Evolutionary conservation across 2,888 invertebrate species (phyloP), one percentile per base, ranked within the genome.

Genomic region (Drosophila hamatofila): DNA sequence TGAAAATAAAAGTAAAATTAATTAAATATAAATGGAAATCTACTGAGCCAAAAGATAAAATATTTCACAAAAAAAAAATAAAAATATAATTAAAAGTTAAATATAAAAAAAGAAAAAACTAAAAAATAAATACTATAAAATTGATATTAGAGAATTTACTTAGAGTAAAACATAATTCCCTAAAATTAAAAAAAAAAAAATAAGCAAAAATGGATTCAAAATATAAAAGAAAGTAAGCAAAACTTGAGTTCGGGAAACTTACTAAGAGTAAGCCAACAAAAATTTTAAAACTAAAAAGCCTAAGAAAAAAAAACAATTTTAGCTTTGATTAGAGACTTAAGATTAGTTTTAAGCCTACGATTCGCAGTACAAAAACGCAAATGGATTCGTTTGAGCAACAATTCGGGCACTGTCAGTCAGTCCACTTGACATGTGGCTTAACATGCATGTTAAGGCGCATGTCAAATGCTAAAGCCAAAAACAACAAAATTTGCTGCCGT

Each of bases 311-410:
- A 16, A 23, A 35, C 8, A 59, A 39, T 71, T 71, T 71, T 54
- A 71, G 54, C 52, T 55, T 55, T n/a, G 14, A 75, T 75, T 57
- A 75, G 79, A 71, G 63, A 71, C 39, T 71, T 71, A 79, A 66
- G 46, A 54, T 63, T 67, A 79, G 44, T 35, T 55, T 46, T 69
- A 64, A 64, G 57, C 41, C 18, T 63, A 68, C 68, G 57, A 79
- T 79, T 70, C 78, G 89, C 84, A 89, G 84, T 84, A 84, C 84
- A 84, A 82, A 74, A 75, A 72, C 30, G 52, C 54, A 65, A 72
- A 55, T 68, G 55, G 65, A 73, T 70, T 54, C 72, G 55, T 69
- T 59, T 18, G 23, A 46, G 59, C 51, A 30, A 59, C 54, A 27
- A 37, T 55, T 55, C 37, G 51, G 61, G 61, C 71, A 42, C 55